A percentile compares a stretch with the other conserved stretches of the same genome.
phyloP scores from a whole-genome alignment of 2,113 vertebrate genomes.

The Apteryx mantelli region DNA sequence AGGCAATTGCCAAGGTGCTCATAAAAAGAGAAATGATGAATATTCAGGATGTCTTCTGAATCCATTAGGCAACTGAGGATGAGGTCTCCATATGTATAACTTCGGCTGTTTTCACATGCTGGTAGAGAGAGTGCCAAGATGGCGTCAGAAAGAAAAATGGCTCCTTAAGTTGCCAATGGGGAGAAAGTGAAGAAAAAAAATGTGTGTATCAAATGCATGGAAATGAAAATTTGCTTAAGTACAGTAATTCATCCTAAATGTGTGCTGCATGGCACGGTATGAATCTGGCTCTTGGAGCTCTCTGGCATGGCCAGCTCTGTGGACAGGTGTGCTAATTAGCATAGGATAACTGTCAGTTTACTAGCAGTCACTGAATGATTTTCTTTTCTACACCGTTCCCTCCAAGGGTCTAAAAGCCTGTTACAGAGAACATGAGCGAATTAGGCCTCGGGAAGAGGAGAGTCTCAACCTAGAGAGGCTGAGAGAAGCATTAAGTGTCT shows the following conservation, averaged over 20 bases:
- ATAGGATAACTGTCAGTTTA: background rate
- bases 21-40: conserved; percentile 86
- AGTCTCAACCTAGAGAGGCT: background rate
- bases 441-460: background rate
- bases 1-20: conserved; percentile 84
- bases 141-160: conserved; percentile 73
- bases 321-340: conserved; percentile 28
- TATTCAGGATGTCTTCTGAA: conserved; percentile 87
- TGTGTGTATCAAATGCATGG: conserved; percentile 60
- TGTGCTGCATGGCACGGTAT: background rate
- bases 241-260: conserved; percentile 51
- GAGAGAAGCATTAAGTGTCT: background rate
- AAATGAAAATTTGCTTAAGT: conserved; percentile 69
- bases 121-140: conserved; percentile 75
- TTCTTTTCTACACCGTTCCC: background rate
- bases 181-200: conserved; percentile 34
- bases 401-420: background rate
- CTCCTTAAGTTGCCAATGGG: conserved; percentile 52
- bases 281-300: background rate
- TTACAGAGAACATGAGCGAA: background rate
- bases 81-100: conserved; percentile 82
- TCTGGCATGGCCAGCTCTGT: background rate
- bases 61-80: conserved; percentile 81
- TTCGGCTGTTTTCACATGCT: conserved; percentile 65
- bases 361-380: background rate